These are phyloP conservation scores for Pachycephus smyrnensis DNA, from an alignment of 2,888 invertebrate genomes.

Conservation along the genomic window DNA sequence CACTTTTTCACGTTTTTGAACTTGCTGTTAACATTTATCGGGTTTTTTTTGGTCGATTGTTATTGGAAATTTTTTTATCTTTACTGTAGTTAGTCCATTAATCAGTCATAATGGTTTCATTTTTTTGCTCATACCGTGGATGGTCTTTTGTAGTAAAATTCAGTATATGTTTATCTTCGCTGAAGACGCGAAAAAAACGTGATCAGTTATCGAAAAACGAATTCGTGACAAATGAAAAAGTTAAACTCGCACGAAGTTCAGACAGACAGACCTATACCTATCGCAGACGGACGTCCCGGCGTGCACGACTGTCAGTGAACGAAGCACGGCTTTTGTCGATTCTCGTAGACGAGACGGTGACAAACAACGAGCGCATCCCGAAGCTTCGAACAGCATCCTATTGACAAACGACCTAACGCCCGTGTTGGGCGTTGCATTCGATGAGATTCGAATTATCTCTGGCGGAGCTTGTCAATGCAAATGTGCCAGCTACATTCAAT, in stretches of 20 bases:
- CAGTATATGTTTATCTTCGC: background rate
- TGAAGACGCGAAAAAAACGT: background rate
- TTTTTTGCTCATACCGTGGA: background rate
- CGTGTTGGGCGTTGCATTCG: slow-evolving; percentile 60
- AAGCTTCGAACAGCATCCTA: slow-evolving; percentile 32
- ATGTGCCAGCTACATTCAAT: slow-evolving; percentile 65
- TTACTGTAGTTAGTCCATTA: background rate
- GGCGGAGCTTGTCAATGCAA: slow-evolving; percentile 65
- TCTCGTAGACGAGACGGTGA: slow-evolving; percentile 48
- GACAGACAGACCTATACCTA: background rate
- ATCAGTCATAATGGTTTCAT: background rate
- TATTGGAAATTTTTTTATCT: background rate
- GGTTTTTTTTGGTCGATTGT: background rate
- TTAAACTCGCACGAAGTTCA: background rate
- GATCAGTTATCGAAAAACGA: too few relatives aligned
- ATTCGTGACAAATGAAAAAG: background rate
- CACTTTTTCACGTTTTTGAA: background rate
- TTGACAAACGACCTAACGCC: slow-evolving; percentile 66
- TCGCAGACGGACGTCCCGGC: slow-evolving; percentile 30
- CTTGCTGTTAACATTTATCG: slow-evolving; percentile 13
- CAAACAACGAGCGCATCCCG: slow-evolving; percentile 48
- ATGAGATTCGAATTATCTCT: slow-evolving; percentile 67
- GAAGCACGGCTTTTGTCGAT: slow-evolving; percentile 1
- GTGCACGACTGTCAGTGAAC: background rate
- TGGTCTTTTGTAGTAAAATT: background rate